A percentile compares a stretch with the other conserved stretches of the same genome.
phyloP scores from a whole-genome alignment of 1,140 invertebrate species.

The Pachyrhynchus sulphureomaculatus region DNA sequence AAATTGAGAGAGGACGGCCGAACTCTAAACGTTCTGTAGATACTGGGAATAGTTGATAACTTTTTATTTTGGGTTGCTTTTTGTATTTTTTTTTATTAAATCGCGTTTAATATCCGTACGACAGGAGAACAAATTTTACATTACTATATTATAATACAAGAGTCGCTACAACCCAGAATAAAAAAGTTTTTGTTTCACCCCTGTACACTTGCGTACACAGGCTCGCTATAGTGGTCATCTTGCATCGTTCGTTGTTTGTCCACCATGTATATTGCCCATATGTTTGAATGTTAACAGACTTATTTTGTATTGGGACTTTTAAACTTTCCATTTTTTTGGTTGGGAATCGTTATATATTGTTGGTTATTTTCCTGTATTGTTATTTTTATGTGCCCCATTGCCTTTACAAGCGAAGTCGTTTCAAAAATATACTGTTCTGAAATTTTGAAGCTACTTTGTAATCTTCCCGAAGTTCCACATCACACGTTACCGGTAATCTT shows the following conservation, averaged over 20 bases:
- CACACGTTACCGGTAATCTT: too few species aligned
- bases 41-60: constrained; percentile 1
- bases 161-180: too few species aligned
- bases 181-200: too few species aligned
- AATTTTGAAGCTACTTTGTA: too few species aligned
- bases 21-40: constrained; percentile 8
- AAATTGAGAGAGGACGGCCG: constrained; percentile 49
- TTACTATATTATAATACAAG: too few species aligned
- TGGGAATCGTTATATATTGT: too few species aligned
- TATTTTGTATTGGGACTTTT: too few species aligned
- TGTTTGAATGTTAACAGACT: not conserved
- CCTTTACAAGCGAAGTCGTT: not conserved
- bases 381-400: not conserved
- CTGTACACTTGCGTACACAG: not conserved
- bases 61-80: not conserved
- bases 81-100: not conserved
- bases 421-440: too few species aligned
- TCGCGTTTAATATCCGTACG: too few species aligned
- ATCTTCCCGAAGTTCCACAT: too few species aligned
- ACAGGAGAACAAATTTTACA: too few species aligned
- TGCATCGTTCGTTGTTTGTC: constrained; percentile 4
- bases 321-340: too few species aligned
- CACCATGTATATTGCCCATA: constrained; percentile 14
- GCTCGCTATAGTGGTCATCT: not conserved
- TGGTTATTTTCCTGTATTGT: not conserved